Percentiles rank a stretch among this genome's conserved stretches.
Evolutionary conservation across 2,113 vertebrate genomes (phyloP).

Genomic region (Seriola aureovittata): DNA sequence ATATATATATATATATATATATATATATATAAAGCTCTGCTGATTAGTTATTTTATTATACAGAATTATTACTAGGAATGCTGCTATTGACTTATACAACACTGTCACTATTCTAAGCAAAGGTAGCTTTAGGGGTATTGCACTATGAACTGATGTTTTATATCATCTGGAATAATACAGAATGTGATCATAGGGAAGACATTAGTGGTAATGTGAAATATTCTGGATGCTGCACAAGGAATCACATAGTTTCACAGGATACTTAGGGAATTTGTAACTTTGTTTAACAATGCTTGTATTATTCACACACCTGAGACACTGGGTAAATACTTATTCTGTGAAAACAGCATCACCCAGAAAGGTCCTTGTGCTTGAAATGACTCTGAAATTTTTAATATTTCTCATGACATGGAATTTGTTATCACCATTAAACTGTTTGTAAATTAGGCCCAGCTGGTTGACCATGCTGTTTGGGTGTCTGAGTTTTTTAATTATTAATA

Average conservation of each 20-base stretch:
- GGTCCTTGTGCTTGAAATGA: not conserved
- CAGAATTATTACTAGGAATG: conserved; percentile 28
- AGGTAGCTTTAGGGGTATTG: not conserved
- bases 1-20: not conserved
- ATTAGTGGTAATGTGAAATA: not conserved
- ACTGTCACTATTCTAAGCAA: not conserved
- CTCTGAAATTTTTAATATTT: conserved; percentile 23
- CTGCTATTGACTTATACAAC: not conserved
- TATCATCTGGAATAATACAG: not conserved
- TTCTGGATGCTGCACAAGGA: not conserved
- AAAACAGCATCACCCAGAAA: not conserved
- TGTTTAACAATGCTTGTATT: not conserved
- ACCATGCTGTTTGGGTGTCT: conserved; percentile 15
- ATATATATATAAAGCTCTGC: conserved; percentile 1
- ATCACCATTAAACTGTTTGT: conserved; percentile 36
- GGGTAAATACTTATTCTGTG: not conserved
- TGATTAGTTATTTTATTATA: conserved; percentile 48
- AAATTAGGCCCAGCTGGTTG: conserved; percentile 45
- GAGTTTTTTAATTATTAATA: conserved; percentile 44
- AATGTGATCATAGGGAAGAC: not conserved
- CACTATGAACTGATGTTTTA: not conserved
- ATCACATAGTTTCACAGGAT: not conserved
- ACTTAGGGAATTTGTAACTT: not conserved
- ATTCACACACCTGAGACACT: not conserved
- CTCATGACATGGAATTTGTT: conserved; percentile 13